Percentiles rank a stretch among this genome's conserved stretches.
Evolutionary conservation across 2,888 invertebrate genomes (phyloP).

Genomic region (Gerris lacustris): DNA sequence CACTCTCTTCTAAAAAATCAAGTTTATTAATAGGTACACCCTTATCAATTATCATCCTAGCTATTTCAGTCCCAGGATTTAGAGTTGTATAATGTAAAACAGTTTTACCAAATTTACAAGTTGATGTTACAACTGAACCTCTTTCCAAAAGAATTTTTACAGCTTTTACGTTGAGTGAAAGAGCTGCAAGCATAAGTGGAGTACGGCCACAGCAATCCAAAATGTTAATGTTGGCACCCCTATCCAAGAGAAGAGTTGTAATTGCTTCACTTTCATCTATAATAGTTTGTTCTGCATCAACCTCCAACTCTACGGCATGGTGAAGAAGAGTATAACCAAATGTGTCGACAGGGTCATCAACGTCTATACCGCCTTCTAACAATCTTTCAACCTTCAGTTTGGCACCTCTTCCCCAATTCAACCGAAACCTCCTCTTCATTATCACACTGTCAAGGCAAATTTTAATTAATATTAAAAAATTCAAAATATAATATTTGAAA

Average conservation of each 20-base stretch:
- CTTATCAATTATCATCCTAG: neutral
- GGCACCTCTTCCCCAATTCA: neutral
- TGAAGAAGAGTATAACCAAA: neutral
- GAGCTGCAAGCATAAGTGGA: neutral
- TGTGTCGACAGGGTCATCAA: neutral
- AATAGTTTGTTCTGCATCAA: neutral
- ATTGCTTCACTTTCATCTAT: neutral
- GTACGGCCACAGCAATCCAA: neutral
- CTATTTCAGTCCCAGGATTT: slow-evolving; percentile 1
- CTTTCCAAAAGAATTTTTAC: neutral
- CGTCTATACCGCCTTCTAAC: neutral
- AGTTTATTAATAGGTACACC: neutral
- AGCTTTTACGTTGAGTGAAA: neutral
- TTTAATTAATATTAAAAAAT: no score
- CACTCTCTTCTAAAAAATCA: neutral
- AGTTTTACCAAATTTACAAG: neutral
- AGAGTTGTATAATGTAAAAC: neutral
- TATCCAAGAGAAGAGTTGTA: neutral
- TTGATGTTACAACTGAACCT: neutral
- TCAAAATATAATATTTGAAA: no score
- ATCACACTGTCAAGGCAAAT: no score
- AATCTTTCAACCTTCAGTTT: neutral
- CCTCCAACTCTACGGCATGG: neutral
- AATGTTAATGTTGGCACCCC: neutral
- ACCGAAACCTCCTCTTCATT: neutral